These are phyloP conservation scores for Macquaria australasica DNA, from an alignment of 2,113 vertebrate species.

Conservation along the genomic window DNA sequence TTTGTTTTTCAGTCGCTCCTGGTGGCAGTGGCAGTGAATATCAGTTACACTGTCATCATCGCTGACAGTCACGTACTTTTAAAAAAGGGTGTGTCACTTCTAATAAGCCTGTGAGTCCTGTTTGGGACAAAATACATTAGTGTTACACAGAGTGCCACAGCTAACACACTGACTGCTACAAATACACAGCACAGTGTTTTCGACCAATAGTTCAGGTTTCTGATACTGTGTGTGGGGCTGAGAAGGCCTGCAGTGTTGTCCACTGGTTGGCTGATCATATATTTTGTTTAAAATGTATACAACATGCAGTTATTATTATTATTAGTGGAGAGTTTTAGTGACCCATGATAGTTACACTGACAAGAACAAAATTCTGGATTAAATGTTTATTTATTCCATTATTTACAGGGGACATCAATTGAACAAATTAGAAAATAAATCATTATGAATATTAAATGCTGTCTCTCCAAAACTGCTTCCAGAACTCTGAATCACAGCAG, in stretches of 20 bases:
- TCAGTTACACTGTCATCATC: slow-evolving; percentile 17
- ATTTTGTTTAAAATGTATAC: not conserved
- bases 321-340: slow-evolving; percentile 6
- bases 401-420: not conserved
- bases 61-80: slow-evolving; percentile 14
- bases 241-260: not conserved
- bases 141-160: slow-evolving; percentile 26
- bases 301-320: not conserved
- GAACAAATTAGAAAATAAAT: not conserved
- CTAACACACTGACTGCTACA: slow-evolving; percentile 26
- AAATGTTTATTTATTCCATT: not conserved
- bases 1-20: slow-evolving; percentile 4
- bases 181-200: slow-evolving; percentile 5
- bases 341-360: not conserved
- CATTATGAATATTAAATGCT: not conserved
- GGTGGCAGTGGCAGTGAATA: not conserved
- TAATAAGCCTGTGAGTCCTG: not conserved
- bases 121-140: not conserved
- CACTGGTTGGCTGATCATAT: not conserved
- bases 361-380: not conserved
- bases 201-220: not conserved
- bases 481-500: not conserved
- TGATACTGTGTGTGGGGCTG: not conserved
- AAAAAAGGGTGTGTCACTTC: not conserved
- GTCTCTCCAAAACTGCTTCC: not conserved